These are phyloP conservation scores for roundworm (Caenorhabditis elegans) DNA, from an alignment of 1,140 invertebrate species.

Conservation along the genomic window WBcel235 BX284605.5:12254001-12254500, in stretches of 20 bases:
- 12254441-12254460: slow-evolving; percentile 53
- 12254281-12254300: too few relatives aligned
- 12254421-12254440: slow-evolving; percentile 51
- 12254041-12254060: slow-evolving; percentile 43
- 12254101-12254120: slow-evolving; percentile 48
- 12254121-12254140: slow-evolving; percentile 54
- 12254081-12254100: slow-evolving; percentile 48
- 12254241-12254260: too few relatives aligned
- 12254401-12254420: slow-evolving; percentile 44
- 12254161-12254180: too few relatives aligned
- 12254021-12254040: slow-evolving; percentile 48
- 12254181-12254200: too few relatives aligned
- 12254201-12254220: too few relatives aligned
- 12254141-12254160: slow-evolving; percentile 48
- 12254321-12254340: background rate
- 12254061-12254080: slow-evolving; percentile 51
- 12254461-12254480: slow-evolving; percentile 52
- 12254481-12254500: background rate
- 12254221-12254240: too few relatives aligned
- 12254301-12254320: too few relatives aligned
- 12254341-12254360: slow-evolving; percentile 50
- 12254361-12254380: slow-evolving; percentile 49
- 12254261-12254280: too few relatives aligned
- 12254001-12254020: slow-evolving; percentile 39
- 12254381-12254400: slow-evolving; percentile 49